phyloP scores from a whole-genome alignment of 2,113 vertebrate species.

The Edolisoma coerulescens region DNA sequence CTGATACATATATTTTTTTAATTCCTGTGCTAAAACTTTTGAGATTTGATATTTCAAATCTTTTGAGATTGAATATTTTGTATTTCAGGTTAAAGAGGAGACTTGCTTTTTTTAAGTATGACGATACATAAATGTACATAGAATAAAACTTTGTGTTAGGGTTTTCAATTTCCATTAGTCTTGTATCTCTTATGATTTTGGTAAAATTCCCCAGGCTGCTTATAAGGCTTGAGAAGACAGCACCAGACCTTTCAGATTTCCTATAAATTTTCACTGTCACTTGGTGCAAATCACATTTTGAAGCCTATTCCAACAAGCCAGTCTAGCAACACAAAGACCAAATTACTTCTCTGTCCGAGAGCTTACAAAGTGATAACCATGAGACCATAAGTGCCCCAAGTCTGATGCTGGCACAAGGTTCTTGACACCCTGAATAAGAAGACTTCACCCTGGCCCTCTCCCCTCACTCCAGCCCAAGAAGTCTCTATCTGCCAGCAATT shows the following conservation, averaged over 20 bases:
- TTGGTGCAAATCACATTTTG: background rate
- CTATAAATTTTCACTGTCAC: background rate
- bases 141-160: background rate
- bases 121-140: background rate
- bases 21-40: background rate
- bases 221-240: background rate
- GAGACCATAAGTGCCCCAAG: background rate
- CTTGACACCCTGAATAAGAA: background rate
- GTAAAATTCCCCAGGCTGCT: background rate
- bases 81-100: background rate
- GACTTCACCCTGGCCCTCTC: background rate
- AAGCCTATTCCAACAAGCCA: background rate
- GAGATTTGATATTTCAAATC: background rate
- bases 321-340: background rate
- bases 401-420: accelerated
- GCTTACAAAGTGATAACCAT: background rate
- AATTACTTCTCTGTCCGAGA: background rate
- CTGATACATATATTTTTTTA: background rate
- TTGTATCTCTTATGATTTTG: background rate
- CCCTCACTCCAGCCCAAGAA: background rate
- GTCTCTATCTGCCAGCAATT: background rate
- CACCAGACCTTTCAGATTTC: background rate
- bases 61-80: background rate
- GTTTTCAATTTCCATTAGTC: background rate
- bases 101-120: background rate